Percentiles rank a stretch among this genome's conserved stretches.
Evolutionary conservation across 2,888 invertebrate species (phyloP).

Genomic region (Tetragnatha montana): DNA sequence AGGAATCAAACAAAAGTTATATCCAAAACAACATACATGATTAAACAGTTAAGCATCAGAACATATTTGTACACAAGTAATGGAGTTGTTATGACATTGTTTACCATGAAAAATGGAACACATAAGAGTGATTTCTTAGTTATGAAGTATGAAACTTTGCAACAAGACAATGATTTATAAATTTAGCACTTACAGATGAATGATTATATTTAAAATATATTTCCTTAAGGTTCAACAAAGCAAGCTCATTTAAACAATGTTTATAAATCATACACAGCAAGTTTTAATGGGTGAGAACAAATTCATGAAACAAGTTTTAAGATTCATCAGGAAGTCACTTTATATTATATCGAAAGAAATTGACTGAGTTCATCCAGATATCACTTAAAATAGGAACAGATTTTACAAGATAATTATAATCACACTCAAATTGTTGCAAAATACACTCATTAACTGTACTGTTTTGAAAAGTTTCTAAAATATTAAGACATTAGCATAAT

Average conservation of each 20-base stretch:
- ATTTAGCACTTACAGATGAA: constrained; percentile 19
- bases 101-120: neutral
- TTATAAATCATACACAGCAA: neutral
- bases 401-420: neutral
- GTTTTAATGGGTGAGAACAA: neutral
- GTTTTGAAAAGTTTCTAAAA: too few relatives aligned
- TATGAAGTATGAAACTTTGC: constrained; percentile 10
- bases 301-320: constrained; percentile 2
- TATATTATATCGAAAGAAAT: neutral
- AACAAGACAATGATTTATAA: constrained; percentile 49
- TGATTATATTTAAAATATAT: constrained; percentile 47
- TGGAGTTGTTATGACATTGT: neutral
- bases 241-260: constrained; percentile 34
- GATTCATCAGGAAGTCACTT: neutral
- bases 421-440: too few relatives aligned
- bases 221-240: constrained; percentile 39
- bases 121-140: neutral
- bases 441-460: too few relatives aligned
- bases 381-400: neutral
- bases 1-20: neutral
- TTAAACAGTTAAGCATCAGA: constrained; percentile 7
- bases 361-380: neutral
- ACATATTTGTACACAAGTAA: constrained; percentile 11
- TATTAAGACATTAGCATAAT: too few relatives aligned
- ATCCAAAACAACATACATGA: neutral